phyloP scores from a whole-genome alignment of 1,140 invertebrate species.

The Akabosia matsudoensis region DNA sequence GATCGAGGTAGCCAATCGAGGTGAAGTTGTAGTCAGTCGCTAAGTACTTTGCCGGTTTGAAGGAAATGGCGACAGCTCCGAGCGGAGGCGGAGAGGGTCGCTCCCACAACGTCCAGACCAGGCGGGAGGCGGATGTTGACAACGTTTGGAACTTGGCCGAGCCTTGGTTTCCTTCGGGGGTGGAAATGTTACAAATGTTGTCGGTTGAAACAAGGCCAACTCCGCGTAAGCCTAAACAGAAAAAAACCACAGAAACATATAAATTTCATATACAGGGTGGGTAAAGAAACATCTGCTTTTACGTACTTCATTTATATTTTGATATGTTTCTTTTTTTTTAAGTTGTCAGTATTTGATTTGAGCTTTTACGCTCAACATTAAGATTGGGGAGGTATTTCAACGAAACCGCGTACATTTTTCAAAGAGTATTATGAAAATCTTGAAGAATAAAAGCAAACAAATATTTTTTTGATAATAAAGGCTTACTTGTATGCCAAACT shows the following conservation, averaged over 20 bases:
- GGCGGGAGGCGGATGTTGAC: slow-evolving; percentile 31
- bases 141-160: slow-evolving; percentile 39
- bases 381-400: no score
- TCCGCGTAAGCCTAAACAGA: slow-evolving; percentile 29
- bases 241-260: neutral
- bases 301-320: no score
- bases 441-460: no score
- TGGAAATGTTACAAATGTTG: slow-evolving; percentile 31
- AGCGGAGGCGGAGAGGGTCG: slow-evolving; percentile 39
- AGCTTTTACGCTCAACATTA: no score
- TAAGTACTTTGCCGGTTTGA: slow-evolving; percentile 38
- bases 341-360: no score
- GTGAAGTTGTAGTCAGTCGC: slow-evolving; percentile 30
- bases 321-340: no score
- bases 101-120: slow-evolving; percentile 39
- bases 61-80: slow-evolving; percentile 37
- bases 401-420: no score
- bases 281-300: no score
- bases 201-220: slow-evolving; percentile 36
- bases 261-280: neutral
- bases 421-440: no score
- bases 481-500: slow-evolving; percentile 36
- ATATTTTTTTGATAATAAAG: no score
- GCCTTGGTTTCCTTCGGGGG: slow-evolving; percentile 27
- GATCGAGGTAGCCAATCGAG: slow-evolving; percentile 41